Conservation (phyloP, 2,797 vertebrate genomes). For the Oryzias dopingdopingensis region DNA sequence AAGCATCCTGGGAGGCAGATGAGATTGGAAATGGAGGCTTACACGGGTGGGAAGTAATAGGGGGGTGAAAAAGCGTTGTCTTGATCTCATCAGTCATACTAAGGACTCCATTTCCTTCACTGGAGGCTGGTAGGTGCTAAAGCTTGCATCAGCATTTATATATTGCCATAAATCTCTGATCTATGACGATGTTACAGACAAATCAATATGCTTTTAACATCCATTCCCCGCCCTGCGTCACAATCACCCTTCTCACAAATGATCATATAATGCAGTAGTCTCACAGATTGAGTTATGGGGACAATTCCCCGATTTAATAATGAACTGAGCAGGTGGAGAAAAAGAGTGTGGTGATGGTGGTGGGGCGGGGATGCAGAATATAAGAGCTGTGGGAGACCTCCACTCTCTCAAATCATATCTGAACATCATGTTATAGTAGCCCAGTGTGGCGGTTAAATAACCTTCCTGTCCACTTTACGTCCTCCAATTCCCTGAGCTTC, state of each 20-base stretch:
- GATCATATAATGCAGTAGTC: slow-evolving; percentile 77
- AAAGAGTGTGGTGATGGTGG: slow-evolving; percentile 31
- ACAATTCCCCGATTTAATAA: slow-evolving; percentile 84
- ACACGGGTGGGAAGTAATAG: slow-evolving; percentile 9
- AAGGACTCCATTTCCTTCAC: slow-evolving; percentile 75
- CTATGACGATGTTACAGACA: slow-evolving; percentile 80
- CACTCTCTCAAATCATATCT: slow-evolving; percentile 76
- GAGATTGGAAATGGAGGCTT: slow-evolving; percentile 50
- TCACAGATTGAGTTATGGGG: slow-evolving; percentile 76
- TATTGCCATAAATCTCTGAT: slow-evolving; percentile 77
- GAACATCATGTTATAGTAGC: slow-evolving; percentile 76
- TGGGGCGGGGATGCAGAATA: slow-evolving; percentile 31
- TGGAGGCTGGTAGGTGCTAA: slow-evolving; percentile 62
- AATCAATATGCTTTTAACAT: slow-evolving; percentile 86
- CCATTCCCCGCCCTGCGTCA: slow-evolving; percentile 71
- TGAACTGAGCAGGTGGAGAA: slow-evolving; percentile 72
- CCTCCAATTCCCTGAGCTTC: slow-evolving; percentile 50
- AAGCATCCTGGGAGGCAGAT: slow-evolving; percentile 53
- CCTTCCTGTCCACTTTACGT: slow-evolving; percentile 61
- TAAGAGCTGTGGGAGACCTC: slow-evolving; percentile 72
- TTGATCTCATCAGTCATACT: slow-evolving; percentile 77
- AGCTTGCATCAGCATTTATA: slow-evolving; percentile 73
- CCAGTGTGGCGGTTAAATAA: slow-evolving; percentile 74
- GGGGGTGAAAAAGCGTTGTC: slow-evolving; percentile 57
- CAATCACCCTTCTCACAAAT: slow-evolving; percentile 76